Base-by-base conservation (phyloP, 2,113 vertebrate genomes). In the Sinocyclocheilus anshuiensis region DNA sequence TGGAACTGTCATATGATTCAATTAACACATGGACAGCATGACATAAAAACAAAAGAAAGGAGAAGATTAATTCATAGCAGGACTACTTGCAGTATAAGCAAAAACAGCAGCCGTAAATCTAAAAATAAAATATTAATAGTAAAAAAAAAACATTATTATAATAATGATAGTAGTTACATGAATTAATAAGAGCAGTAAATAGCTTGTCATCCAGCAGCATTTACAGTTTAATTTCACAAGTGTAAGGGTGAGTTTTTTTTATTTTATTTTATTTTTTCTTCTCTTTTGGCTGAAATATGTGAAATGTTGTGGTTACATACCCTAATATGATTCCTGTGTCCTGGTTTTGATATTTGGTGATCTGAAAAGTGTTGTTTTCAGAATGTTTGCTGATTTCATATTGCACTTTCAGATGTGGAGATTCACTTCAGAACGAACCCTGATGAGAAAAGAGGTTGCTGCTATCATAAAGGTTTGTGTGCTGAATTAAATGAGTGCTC, bases 391-490 rank as follows among this genome's bases (percentile, higher is more conserved):
- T 26, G 1, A 71, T 77, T 77, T 53, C 1, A n/a, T 10, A 88
- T 20, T 90, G 85, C 65, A 9, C 57, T 84, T 50, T 55, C 53
- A 99, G 98, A 97, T 99, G 96, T 99, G 98, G 98, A 96, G 97
- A 87, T 99, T 99, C 93, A 99, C 97, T 0, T 94, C 95, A 86
- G 97, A 96, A 88, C 97, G 98, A 45, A 97, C 96, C 86, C 95
- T 99, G 53, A 95, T 99, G 92, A 95, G 98, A 86, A 99, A 98
- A 87, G 98, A 99, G 90, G 93, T 99, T 1, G 88, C 97, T 3
- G 88, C 96, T 0, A 92, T 98, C 87, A 97, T 97, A 72, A 99
- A 98, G 94, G 98, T 99, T 91, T 93, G 96, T 90, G 20, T 63
- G 20, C 0, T 63, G 7, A 65, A 74, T 42, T 74, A 1, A 7